Base-by-base conservation (phyloP, 2,113 vertebrate genomes). In the Rana temporaria region DNA sequence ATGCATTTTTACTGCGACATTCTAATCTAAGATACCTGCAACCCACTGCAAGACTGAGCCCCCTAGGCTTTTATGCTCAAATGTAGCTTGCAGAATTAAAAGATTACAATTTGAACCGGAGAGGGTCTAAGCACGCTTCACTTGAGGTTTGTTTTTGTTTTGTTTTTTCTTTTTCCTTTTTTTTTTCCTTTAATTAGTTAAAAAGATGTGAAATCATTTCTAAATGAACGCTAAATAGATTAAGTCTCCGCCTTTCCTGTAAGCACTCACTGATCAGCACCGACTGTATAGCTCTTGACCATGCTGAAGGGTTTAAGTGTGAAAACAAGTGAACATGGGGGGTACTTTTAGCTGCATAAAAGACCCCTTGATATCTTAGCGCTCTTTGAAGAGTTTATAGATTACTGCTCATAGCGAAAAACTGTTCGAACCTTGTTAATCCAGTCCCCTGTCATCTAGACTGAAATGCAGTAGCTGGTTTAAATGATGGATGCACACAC, bases 321-420 rank as follows among this genome's bases (percentile, higher is more conserved):
- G 91, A 92, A 90, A 90, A 90, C 89, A 90, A 90, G 79, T 19
- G 90, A 90, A 92, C 90, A 91, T 93, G 89, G 92, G 94, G 93
- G 91, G 92, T 94, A 93, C 91, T 88, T 91, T 93, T 92, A 93
- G 90, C 90, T 89, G 91, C 91, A 93, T 93, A 94, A 95, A 93
- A 94, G 93, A 90, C 93, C 91, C 90, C 91, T 93, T 94, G 91
- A 93, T 94, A 94, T 93, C 90, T 90, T 91, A 87, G 90, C 90
- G 88, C 84, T 91, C 91, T 94, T 95, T 94, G 91, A 94, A 93
- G 91, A 94, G 92, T 94, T 94, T 94, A 93, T 93, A 94, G 91
- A 93, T 83, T 83, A 76, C 62, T 59, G 32, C 72, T 68, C 53
- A 76, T 72, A 19, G 34, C 48, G 20, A 82, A 17, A 30, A 55